A percentile compares a stretch with the other conserved stretches of the same genome.
Evolutionary conservation across 1,140 invertebrate species (phyloP).

Genomic region (Trichonephila inaurata): DNA sequence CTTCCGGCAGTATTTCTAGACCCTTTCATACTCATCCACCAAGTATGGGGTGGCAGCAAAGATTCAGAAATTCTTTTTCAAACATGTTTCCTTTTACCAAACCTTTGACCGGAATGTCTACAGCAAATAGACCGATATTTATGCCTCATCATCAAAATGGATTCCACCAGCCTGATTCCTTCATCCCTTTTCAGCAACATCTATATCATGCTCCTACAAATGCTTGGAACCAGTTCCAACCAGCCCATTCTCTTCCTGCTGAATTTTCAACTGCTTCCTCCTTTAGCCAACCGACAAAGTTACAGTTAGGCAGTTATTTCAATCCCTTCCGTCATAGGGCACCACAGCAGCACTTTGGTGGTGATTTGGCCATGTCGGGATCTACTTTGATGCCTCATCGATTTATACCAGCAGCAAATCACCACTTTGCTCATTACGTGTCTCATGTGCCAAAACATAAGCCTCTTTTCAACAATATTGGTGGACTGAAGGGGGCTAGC

Average conservation of each 20-base stretch:
- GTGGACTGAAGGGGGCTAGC: conserved; percentile 44
- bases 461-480: conserved; percentile 62
- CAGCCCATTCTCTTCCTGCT: not conserved
- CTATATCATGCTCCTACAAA: too few species aligned
- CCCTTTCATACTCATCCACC: not conserved
- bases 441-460: conserved; percentile 39
- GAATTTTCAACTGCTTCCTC: conserved; percentile 26
- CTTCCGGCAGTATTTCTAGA: not conserved
- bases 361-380: conserved; percentile 17
- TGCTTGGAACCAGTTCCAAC: not conserved
- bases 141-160: not conserved
- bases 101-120: not conserved
- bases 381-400: not conserved
- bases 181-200: not conserved
- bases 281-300: not conserved
- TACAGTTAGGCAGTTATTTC: not conserved
- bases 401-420: not conserved
- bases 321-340: not conserved
- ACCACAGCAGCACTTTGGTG: not conserved
- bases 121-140: not conserved
- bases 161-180: not conserved
- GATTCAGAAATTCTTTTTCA: conserved; percentile 50
- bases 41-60: conserved; percentile 14
- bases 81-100: conserved; percentile 40
- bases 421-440: not conserved